Conservation (phyloP, 2,113 vertebrate species). For the Lepus europaeus region DNA sequence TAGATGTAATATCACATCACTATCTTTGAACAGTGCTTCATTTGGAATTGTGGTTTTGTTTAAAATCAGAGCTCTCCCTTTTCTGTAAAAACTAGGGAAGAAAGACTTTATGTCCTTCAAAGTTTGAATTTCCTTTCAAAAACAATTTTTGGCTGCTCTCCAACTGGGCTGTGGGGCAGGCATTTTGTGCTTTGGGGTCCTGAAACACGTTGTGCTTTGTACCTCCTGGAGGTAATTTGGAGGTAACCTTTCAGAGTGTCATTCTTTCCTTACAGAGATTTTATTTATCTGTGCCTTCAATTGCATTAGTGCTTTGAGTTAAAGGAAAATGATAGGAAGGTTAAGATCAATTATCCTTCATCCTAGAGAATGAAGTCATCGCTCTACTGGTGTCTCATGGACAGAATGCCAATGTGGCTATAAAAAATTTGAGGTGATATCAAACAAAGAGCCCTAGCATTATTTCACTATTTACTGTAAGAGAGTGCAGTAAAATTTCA, state of each 20-base stretch:
- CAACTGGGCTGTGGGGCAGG: background rate
- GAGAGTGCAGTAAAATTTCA: background rate
- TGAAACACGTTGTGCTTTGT: background rate
- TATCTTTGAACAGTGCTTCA: background rate
- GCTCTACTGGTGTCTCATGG: background rate
- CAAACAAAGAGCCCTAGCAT: background rate
- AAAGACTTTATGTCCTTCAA: background rate
- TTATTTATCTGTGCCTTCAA: constrained; percentile 35
- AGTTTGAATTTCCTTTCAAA: constrained; percentile 23
- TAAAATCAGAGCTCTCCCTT: background rate
- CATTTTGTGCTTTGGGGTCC: background rate
- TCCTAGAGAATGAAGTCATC: constrained; percentile 78
- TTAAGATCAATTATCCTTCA: constrained; percentile 62
- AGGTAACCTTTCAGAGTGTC: background rate
- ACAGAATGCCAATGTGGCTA: constrained; percentile 72
- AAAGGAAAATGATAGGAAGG: constrained; percentile 58
- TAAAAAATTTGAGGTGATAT: constrained; percentile 7
- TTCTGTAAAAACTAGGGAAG: background rate
- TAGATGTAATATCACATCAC: background rate
- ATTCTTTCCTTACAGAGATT: background rate
- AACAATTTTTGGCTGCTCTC: background rate
- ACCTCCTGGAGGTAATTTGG: background rate
- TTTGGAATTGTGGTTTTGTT: constrained; percentile 35
- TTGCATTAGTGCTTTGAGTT: constrained; percentile 53
- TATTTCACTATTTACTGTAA: constrained; percentile 50